These are phyloP conservation scores for Plutella xylostella DNA, from an alignment of 2,888 invertebrate species.

Conservation along the genomic window DNA sequence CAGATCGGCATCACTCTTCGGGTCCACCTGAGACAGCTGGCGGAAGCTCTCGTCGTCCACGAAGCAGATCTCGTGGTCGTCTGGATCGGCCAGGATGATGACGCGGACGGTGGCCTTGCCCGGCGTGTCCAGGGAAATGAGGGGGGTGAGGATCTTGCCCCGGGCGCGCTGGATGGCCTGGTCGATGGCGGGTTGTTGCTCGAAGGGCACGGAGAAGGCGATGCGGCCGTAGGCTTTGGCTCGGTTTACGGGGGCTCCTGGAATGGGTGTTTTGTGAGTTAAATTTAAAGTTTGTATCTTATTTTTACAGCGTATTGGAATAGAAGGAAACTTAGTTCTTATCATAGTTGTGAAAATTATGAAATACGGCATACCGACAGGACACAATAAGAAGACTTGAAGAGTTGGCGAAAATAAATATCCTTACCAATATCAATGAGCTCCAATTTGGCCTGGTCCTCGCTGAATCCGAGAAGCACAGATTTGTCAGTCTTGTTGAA, in stretches of 20 bases:
- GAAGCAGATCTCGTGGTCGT: conserved; percentile 98
- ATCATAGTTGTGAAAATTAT: too few species aligned
- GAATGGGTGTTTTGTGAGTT: too few species aligned
- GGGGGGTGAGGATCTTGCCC: conserved; percentile 85
- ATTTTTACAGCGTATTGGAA: too few species aligned
- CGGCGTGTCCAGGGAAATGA: conserved; percentile 94
- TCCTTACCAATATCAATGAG: conserved; percentile 76
- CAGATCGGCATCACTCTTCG: conserved; percentile 82
- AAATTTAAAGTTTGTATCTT: too few species aligned
- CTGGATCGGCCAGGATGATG: conserved; percentile 96
- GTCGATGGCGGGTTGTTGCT: conserved; percentile 82
- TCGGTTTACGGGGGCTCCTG: conserved; percentile 78
- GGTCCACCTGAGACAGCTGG: conserved; percentile 88
- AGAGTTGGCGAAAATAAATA: too few species aligned
- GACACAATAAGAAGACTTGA: too few species aligned
- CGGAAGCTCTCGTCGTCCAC: conserved; percentile 96
- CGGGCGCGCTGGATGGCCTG: conserved; percentile 76
- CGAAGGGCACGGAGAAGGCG: conserved; percentile 90
- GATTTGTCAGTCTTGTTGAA: conserved; percentile 73
- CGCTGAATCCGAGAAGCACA: conserved; percentile 76
- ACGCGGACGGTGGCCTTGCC: conserved; percentile 97
- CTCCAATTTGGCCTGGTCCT: conserved; percentile 82
- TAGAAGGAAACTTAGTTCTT: too few species aligned
- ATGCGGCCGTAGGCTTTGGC: conserved; percentile 95
- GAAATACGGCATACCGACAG: too few species aligned